phyloP scores from a whole-genome alignment of 2,797 vertebrate genomes.

The Notoglanidium macrostoma region DNA sequence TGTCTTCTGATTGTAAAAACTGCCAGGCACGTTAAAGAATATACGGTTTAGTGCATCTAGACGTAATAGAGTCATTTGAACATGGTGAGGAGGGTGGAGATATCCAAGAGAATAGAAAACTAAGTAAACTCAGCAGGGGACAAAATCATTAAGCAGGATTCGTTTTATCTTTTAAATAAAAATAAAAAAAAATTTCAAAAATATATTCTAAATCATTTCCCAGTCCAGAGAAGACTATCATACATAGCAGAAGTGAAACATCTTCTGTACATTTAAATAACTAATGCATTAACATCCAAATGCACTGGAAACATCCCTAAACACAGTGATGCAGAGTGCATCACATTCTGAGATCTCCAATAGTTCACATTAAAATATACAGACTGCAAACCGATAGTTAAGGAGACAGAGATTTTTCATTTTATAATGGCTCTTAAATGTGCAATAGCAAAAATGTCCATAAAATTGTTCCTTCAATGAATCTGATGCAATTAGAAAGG shows the following conservation, averaged over 20 bases:
- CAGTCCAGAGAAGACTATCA: neutral
- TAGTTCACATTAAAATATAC: neutral
- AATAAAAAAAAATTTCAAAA: neutral
- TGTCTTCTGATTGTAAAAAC: neutral
- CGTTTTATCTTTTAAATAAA: neutral
- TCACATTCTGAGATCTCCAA: slow-evolving; percentile 4
- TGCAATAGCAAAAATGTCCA: slow-evolving; percentile 40
- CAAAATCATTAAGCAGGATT: neutral
- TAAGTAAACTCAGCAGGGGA: slow-evolving; percentile 3
- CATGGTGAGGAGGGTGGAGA: neutral
- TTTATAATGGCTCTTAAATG: slow-evolving; percentile 45
- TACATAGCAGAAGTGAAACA: neutral
- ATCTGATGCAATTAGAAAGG: slow-evolving; percentile 25
- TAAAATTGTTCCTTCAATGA: neutral
- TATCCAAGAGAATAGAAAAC: neutral
- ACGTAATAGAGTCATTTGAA: neutral
- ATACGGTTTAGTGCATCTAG: neutral
- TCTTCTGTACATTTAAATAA: neutral
- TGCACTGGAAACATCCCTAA: neutral
- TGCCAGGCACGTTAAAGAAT: neutral
- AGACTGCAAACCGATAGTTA: neutral
- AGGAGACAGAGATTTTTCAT: neutral
- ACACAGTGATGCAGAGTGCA: neutral
- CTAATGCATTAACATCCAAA: neutral
- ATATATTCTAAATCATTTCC: neutral